Conservation (phyloP, 2,888 invertebrate species). For the Pseudoips prasinana region DNA sequence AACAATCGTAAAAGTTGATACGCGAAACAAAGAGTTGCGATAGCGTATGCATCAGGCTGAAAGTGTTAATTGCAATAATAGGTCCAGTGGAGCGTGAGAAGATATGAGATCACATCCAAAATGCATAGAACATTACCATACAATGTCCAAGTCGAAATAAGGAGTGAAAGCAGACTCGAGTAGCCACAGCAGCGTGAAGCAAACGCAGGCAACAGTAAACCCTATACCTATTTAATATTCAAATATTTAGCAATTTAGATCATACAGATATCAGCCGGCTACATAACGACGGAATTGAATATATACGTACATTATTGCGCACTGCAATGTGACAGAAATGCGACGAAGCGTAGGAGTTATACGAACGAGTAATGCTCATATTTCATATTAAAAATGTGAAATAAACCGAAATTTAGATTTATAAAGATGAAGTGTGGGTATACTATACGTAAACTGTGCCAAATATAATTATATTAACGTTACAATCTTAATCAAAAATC, state of each 20-base stretch:
- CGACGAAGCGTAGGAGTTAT: slow-evolving; percentile 18
- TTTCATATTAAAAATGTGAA: too few relatives aligned
- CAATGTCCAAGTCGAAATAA: slow-evolving; percentile 52
- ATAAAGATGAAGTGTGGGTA: too few relatives aligned
- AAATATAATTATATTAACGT: too few relatives aligned
- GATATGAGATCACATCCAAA: slow-evolving; percentile 45
- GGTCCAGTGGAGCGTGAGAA: slow-evolving; percentile 59
- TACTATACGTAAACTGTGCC: too few relatives aligned
- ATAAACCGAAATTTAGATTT: too few relatives aligned
- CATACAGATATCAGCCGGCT: slow-evolving; percentile 26
- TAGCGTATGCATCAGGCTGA: slow-evolving; percentile 34
- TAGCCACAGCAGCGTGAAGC: slow-evolving; percentile 28
- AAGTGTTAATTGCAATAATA: slow-evolving; percentile 54
- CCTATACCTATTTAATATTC: slow-evolving; percentile 52
- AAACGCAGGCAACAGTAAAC: slow-evolving; percentile 31
- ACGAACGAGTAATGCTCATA: too few relatives aligned
- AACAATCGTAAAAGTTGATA: slow-evolving; percentile 32
- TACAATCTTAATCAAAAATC: too few relatives aligned
- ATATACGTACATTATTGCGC: slow-evolving; percentile 15
- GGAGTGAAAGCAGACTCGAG: slow-evolving; percentile 52
- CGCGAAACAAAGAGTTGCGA: slow-evolving; percentile 40
- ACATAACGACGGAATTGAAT: slow-evolving; percentile 21
- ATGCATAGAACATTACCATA: slow-evolving; percentile 56
- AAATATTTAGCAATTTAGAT: slow-evolving; percentile 53
- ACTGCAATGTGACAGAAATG: slow-evolving; percentile 22